Evolutionary conservation across 2,113 vertebrate genomes (phyloP), one percentile per base, ranked within the genome.

Genomic region (Pungitius pungitius): DNA sequence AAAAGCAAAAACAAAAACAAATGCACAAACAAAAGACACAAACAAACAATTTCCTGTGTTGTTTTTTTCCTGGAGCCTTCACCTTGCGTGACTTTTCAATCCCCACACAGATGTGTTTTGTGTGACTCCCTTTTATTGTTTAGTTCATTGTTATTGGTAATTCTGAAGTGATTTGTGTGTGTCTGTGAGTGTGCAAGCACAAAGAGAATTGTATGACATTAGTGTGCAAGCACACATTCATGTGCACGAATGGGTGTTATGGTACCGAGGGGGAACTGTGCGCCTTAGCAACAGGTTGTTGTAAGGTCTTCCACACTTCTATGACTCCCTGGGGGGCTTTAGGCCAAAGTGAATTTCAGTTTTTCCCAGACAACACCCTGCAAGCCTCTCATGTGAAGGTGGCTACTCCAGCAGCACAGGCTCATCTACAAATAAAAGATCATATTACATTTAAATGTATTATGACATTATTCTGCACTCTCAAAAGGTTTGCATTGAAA

Each of bases 361-460:
- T 91, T 93, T 94, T 94, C 94, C 93, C 93, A 94, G 93, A 91
- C 93, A 91, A 92, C 93, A 93, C 93, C 94, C 91, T 90, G 43
- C 35, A 71, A 69, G 61, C 8, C 49, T 81, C 84, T 55, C 75
- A 58, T 62, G 76, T 87, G 85, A 79, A 51, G 69, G 79, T 37
- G 76, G 78, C 81, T 86, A 84, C 87, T 89, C 84, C 77, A 83
- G 86, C 73, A 81, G 30, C 12, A 8, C 6, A 6, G 12, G 12
- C 18, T 33, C 20, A 66, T 63, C 30, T 42, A 20, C 4, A 45
- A 26, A 73, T 22, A 55, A 42, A 77, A 42, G 0, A n/a, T n/a
- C 10, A 12, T 1, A 52, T 22, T 39, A 1, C 37, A 68, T 47
- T 6, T 18, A 13, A 18, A 4, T 66, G 43, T 4, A 18, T n/a